Evolutionary conservation across 1,140 invertebrate species (phyloP), one percentile per base, ranked within the genome.

Genomic region (Eriosoma lanigerum): DNA sequence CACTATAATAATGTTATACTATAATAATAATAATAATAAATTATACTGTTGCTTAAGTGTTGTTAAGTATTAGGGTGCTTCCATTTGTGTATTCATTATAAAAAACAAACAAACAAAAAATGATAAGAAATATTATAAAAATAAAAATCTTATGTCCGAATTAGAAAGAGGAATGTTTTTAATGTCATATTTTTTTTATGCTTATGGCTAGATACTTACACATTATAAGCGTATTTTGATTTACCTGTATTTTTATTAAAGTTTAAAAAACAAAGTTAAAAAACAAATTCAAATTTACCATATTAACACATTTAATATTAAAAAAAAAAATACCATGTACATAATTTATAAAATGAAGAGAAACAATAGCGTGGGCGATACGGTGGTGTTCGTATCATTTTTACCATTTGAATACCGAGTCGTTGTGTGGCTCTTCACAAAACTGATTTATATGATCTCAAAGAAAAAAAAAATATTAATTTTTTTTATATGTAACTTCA

Each of bases 311-410:
- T 76, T 56, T 19, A 75, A 75, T 46, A 75, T 38, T n/a, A 48
- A 72, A 1, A 24, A 72, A 52, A 52, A 68, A 44, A 29, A 78
- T 62, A 78, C 56, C 75, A 62, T 62, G 75, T 78, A 78, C 75
- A 62, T 78, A 38, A 38, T 38, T 4, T 3, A 38, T 38, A 38
- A 62, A 62, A 78, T 48, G 75, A 62, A 62, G 19, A 60, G 38
- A 38, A 56, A 21, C 17, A 9, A 60, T 38, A 12, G 72, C 52
- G 29, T 38, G 32, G 15, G 75, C 56, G 75, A 76, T 76, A 78
- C 75, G 75, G 75, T 78, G 73, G 73, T 78, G 75, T 78, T 78
- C 44, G 75, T 78, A 78, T 78, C 75, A 58, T 60, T 78, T 75
- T 78, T 78, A 62, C 54, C 75, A 62, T 78, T 62, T 58, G 32